Conservation (phyloP, 1,140 invertebrate genomes). For the Druon quercuslanigerum region DNA sequence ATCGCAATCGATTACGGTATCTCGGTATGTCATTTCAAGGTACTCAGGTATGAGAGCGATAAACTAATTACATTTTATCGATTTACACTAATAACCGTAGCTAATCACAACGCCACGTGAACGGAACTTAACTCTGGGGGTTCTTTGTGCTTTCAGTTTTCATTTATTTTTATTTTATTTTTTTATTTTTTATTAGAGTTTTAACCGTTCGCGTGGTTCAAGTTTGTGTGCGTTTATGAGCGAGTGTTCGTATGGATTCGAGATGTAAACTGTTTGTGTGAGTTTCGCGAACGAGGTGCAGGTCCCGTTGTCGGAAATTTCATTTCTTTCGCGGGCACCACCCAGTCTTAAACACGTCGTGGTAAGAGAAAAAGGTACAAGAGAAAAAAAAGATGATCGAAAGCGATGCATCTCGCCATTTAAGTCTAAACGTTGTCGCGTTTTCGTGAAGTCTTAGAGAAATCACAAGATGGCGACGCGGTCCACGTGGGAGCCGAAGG, state of each 20-base stretch:
- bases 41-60: conserved; percentile 52
- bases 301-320: conserved; percentile 7
- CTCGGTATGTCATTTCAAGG: conserved; percentile 37
- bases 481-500: neutral
- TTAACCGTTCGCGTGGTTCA: conserved; percentile 19
- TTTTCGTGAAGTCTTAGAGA: conserved; percentile 8
- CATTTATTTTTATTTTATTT: too few relatives aligned
- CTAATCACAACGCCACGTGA: conserved; percentile 57
- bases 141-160: conserved; percentile 3
- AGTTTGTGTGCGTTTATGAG: conserved; percentile 13
- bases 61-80: conserved; percentile 46
- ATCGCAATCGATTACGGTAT: conserved; percentile 10
- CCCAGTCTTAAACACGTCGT: conserved; percentile 33
- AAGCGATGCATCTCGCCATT: conserved; percentile 7
- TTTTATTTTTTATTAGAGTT: conserved; percentile 22
- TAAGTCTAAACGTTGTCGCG: conserved; percentile 22
- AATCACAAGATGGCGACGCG: conserved; percentile 27
- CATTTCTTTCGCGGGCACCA: conserved; percentile 4
- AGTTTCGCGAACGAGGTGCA: conserved; percentile 8
- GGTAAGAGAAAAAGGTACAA: conserved; percentile 31
- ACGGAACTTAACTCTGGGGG: conserved; percentile 32
- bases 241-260: conserved; percentile 26
- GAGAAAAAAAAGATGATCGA: conserved; percentile 26
- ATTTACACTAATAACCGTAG: conserved; percentile 48
- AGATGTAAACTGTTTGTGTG: neutral